phyloP scores from a whole-genome alignment of 2,797 vertebrate genomes.

The Netta rufina region DNA sequence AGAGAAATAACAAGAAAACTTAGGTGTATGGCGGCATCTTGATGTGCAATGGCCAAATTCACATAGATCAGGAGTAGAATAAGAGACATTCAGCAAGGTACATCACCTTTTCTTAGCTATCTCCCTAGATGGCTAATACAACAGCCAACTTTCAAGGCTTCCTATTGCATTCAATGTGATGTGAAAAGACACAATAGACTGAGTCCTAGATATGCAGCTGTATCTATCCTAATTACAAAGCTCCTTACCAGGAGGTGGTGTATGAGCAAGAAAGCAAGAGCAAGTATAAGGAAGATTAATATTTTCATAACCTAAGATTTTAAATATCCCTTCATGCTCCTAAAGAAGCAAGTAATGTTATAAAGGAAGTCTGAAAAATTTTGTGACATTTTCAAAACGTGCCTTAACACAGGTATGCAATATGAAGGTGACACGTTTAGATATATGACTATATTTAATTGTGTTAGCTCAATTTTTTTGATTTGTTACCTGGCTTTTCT shows the following conservation, averaged over 20 bases:
- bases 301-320: background rate
- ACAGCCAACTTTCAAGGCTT: background rate
- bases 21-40: background rate
- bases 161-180: background rate
- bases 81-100: background rate
- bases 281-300: background rate
- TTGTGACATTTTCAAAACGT: background rate
- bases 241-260: background rate
- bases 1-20: background rate
- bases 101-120: background rate
- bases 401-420: background rate
- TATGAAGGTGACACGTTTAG: background rate
- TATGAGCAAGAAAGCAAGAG: background rate
- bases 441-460: background rate
- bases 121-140: background rate
- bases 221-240: background rate
- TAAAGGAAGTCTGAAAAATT: background rate
- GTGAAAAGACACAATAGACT: background rate
- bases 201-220: background rate
- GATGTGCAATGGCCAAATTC: background rate
- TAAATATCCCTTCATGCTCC: background rate
- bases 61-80: background rate
- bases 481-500: background rate
- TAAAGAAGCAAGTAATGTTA: background rate
- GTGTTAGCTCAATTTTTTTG: rapidly evolving